Conservation (phyloP, 2,888 invertebrate species). For the Periphyllus acericola region DNA sequence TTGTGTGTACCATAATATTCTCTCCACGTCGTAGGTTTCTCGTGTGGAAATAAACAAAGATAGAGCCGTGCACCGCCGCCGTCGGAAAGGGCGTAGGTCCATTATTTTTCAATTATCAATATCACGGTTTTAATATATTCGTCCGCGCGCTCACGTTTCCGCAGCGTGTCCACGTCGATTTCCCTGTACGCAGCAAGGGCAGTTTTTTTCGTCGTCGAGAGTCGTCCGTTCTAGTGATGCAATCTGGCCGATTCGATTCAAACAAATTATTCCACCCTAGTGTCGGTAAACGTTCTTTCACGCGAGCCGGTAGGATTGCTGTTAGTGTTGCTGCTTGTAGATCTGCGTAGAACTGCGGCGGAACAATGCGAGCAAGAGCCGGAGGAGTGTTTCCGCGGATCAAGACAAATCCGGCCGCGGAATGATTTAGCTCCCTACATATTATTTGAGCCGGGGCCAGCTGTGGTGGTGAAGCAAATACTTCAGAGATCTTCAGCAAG, state of each 20-base stretch:
- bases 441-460: no score
- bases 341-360: no score
- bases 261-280: no score
- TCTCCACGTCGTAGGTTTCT: background rate
- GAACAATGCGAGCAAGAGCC: no score
- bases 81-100: background rate
- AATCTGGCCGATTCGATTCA: background rate
- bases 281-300: no score
- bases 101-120: constrained; percentile 39
- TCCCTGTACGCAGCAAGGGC: background rate
- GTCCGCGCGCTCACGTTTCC: background rate
- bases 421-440: background rate
- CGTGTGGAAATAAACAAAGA: background rate
- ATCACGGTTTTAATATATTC: background rate
- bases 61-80: background rate
- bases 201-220: background rate
- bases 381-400: no score
- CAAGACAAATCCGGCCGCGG: background rate
- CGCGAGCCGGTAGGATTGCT: no score
- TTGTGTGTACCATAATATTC: no score
- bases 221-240: background rate
- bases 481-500: no score
- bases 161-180: background rate
- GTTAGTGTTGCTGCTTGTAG: no score
- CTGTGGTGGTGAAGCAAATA: no score